Conservation (phyloP, 2,113 vertebrate genomes). For the Leiothrix lutea region DNA sequence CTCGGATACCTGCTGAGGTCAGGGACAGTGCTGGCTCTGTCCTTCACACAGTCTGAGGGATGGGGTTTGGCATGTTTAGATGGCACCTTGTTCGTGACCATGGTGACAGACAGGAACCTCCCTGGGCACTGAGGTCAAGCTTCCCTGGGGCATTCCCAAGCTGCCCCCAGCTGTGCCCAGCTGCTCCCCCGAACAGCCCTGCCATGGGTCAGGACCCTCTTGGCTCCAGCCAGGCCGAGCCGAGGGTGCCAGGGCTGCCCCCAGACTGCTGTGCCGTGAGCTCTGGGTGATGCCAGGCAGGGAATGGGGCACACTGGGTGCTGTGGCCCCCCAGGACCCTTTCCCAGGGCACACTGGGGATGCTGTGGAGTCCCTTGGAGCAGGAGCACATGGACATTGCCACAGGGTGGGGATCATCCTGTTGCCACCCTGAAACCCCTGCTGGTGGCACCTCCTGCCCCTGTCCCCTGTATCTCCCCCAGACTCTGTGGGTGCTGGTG, state of each 20-base stretch:
- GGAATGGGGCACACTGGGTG: background rate
- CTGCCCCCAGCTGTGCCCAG: background rate
- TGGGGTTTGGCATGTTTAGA: fast-evolving
- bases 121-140: background rate
- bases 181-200: background rate
- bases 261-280: fast-evolving
- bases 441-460: background rate
- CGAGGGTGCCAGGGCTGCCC: background rate
- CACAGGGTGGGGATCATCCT: fast-evolving
- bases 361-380: fast-evolving
- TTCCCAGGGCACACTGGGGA: fast-evolving
- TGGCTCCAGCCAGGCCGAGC: background rate
- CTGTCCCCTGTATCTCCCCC: fast-evolving
- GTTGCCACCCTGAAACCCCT: fast-evolving
- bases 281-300: background rate
- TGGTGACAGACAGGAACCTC: background rate
- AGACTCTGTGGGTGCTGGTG: background rate
- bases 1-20: fast-evolving
- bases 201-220: fast-evolving
- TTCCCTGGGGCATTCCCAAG: background rate
- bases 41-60: fast-evolving
- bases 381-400: fast-evolving
- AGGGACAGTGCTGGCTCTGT: background rate
- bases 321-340: background rate
- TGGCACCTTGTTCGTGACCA: background rate